Evolutionary conservation across 2,888 invertebrate species (phyloP), one percentile per base, ranked within the genome.

Genomic region (Zhuqinia jingwanae): DNA sequence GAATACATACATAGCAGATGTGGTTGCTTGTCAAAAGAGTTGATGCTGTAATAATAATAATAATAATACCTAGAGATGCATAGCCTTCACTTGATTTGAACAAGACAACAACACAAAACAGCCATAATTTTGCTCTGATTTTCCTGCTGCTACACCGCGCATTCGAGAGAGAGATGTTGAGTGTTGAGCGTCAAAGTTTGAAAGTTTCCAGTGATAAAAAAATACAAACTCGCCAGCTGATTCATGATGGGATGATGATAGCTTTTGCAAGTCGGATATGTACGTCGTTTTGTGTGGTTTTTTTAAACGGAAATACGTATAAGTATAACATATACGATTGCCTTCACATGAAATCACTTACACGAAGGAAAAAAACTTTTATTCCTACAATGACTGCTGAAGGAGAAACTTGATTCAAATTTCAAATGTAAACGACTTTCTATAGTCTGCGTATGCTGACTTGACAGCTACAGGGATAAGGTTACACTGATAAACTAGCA

Each of bases 171-270:
- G 45, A 45, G 45, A 45, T 5, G 11, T 5, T 8, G 50, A 13
- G 50, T 2, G 15, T n/a, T n/a, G 5, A 50, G 11, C n/a, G 45
- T n/a, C 3, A 45, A 68, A 68, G 45, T 68, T 65, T 25, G 27
- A 65, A 68, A 68, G 22, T 45, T 68, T 68, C 45, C 68, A 68
- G 42, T n/a, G 45, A 1, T 45, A 22, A 42, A 68, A 42, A 45
- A 42, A 45, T 68, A 13, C n/a, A n/a, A n/a, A n/a, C 20, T 36
- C 20, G 20, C 68, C 68, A 45, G 68, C 68, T 68, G 68, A 68
- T 68, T 68, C 68, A 68, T 68, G 68, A 68, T 60, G 27, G 60
- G n/a, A 68, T 45, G 68, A 68, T 45, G 30, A 30, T n/a, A n/a
- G n/a, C n/a, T n/a, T n/a, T 15, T 15, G n/a, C 2, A 63, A 68